Base-by-base conservation (phyloP, 2,888 invertebrate species). In the Mechanitis messenoides region DNA sequence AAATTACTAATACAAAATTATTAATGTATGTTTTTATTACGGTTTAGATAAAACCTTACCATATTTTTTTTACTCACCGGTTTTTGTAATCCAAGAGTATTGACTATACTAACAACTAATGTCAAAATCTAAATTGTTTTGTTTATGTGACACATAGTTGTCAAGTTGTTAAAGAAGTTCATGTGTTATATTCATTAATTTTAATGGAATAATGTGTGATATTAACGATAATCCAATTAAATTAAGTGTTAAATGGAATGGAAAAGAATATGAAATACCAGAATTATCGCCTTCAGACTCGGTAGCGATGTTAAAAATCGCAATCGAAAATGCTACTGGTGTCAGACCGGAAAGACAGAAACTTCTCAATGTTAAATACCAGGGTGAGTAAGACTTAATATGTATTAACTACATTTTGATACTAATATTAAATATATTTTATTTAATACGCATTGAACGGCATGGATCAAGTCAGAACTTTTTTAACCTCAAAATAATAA, bases 271-370 rank as follows among this genome's bases (percentile, higher is more conserved):
- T 79, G 93, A 93, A 69, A 93, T 98, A 66, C 91, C 91, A 55
- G 93, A 95, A 78, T 88, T 98, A 66, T 91, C 93, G 12, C 94
- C 93, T 64, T 93, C 93, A 57, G 95, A 96, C 74, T 96, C 95
- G 2, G 95, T 98, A 0, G 93, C 92, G 28, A 93, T 94, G 83
- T 88, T 98, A 68, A 98, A 98, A 85, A 92, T 94, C 74, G 93
- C 93, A 63, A 97, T 98, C 71, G 94, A 95, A 80, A 94, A 94
- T 80, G 93, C 95, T 78, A 98, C 98, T 55, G 95, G 96, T 66
- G 98, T 98, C 33, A 92, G 95, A 62, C 96, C 97, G n/a, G 95
- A 96, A 75, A 91, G 98, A 67, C 98, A 98, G 82, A 98, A 98
- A 85, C 87, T 98, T 53, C 91, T 98, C 53, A 98, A 98, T 85